These are phyloP conservation scores for Asteroscopus sphinx DNA, from an alignment of 2,888 invertebrate species.

Conservation along the genomic window DNA sequence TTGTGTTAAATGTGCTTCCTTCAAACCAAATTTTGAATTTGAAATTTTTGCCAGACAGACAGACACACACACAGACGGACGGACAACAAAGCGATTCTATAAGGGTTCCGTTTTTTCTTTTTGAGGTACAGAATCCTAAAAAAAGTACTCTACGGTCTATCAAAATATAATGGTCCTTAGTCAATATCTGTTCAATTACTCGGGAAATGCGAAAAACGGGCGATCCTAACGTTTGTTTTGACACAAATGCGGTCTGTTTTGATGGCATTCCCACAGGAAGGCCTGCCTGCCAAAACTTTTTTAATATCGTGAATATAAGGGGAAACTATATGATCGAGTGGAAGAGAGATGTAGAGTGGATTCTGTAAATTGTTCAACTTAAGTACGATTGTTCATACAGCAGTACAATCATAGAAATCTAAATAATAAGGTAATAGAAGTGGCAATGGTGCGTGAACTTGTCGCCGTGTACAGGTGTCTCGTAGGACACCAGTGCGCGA, in stretches of 20 bases:
- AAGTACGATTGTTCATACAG: neutral
- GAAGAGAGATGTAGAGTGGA: constrained; percentile 1
- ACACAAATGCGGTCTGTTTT: constrained; percentile 25
- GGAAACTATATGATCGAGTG: constrained; percentile 4
- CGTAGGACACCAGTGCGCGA: no score
- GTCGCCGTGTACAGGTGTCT: no score
- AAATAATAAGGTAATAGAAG: no score
- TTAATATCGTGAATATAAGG: constrained; percentile 17
- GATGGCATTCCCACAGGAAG: constrained; percentile 19
- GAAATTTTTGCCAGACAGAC: no score
- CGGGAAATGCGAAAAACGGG: constrained; percentile 13
- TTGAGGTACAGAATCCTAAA: no score
- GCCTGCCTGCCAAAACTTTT: constrained; percentile 28
- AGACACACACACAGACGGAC: no score
- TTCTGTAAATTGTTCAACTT: neutral
- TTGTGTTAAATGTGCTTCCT: no score
- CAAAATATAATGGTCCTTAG: constrained; percentile 1
- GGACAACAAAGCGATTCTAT: no score
- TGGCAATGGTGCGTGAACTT: no score
- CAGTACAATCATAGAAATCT: no score
- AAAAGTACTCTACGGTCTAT: neutral
- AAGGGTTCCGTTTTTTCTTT: no score
- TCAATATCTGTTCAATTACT: constrained; percentile 9
- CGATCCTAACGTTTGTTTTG: constrained; percentile 20
- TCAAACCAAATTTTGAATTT: no score